A percentile compares a stretch with the other conserved stretches of the same genome.
Conservation (phyloP, 1,140 invertebrate species). For the Drosophila nasuta region DNA sequence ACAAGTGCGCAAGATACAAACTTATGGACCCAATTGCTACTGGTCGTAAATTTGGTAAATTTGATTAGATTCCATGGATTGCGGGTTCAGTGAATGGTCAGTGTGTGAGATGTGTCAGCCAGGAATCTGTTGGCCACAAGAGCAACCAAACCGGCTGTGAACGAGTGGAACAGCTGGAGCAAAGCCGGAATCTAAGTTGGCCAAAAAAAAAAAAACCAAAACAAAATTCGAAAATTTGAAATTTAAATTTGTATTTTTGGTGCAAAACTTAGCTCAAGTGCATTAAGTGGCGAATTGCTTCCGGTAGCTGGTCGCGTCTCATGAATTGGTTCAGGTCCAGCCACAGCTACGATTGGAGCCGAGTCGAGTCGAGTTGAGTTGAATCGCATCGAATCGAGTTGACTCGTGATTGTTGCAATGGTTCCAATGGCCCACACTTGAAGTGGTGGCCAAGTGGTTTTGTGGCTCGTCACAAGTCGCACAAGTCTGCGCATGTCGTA, state of each 20-base stretch:
- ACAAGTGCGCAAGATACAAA: slow-evolving; percentile 40
- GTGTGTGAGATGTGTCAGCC: slow-evolving; percentile 13
- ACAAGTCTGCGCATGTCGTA: slow-evolving; percentile 56
- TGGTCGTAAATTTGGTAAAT: slow-evolving; percentile 43
- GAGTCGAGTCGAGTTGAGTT: not conserved
- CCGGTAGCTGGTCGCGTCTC: slow-evolving; percentile 46
- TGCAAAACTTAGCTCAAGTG: slow-evolving; percentile 54
- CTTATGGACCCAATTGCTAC: slow-evolving; percentile 19
- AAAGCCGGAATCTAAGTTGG: slow-evolving; percentile 50
- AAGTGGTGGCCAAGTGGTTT: slow-evolving; percentile 35
- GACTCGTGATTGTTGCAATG: slow-evolving; percentile 36
- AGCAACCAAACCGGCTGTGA: slow-evolving; percentile 16
- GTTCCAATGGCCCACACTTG: slow-evolving; percentile 47
- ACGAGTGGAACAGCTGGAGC: slow-evolving; percentile 32
- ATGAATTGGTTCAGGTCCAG: slow-evolving; percentile 1
- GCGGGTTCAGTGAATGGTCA: slow-evolving; percentile 18
- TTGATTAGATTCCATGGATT: slow-evolving; percentile 31
- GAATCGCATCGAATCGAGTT: not conserved
- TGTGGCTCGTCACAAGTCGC: slow-evolving; percentile 51
- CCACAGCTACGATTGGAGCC: slow-evolving; percentile 3
- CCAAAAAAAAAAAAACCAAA: slow-evolving; percentile 9
- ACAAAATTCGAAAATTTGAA: slow-evolving; percentile 47
- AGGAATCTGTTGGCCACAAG: slow-evolving; percentile 26
- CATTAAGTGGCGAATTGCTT: slow-evolving; percentile 65
- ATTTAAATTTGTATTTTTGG: slow-evolving; percentile 54